Base-by-base conservation (phyloP, 2,888 invertebrate species). In the Tachystola acroxantha region DNA sequence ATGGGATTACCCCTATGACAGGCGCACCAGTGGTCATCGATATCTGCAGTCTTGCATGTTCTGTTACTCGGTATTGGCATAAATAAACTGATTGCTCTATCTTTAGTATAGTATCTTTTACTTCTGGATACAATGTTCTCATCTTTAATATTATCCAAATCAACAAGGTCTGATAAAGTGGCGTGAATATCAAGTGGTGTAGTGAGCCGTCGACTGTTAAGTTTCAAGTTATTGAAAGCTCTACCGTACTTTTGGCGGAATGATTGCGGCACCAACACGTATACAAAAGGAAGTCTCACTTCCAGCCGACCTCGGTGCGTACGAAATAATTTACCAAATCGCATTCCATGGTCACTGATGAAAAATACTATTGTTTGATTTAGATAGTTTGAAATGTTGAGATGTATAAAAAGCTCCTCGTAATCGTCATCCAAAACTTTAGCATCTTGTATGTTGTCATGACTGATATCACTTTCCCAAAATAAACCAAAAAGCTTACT, bases 301-400 rank as follows among this genome's bases (percentile, higher is more conserved):
- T 97, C 96, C 61, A 96, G 86, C 60, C 90, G 86, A 1, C 93
- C 93, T 70, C 95, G 93, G 64, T 92, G 93, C 0, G 95, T 95
- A 35, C 88, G 77, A 3, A 93, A 85, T 46, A 94, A 93, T 3
- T 79, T 80, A 0, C 94, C 95, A 90, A 92, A 94, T 40, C 96
- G 82, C 38, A 94, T 89, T 0, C 96, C 96, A 56, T 96, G 96
- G 63, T 97, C 96, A 64, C 96, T 96, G 84, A 95, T 1, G 2
- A 26, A 10, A 26, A 26, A 26, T 10, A 92, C 42, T 14, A 90
- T 87, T 0, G 93, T 93, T 10, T 89, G 79, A 31, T 93, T 88
- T 12, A 94, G 69, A 32, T 88, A 69, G 0, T 87, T 84, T 0
- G 73, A 58, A 0, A 64, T 38, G n/a, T 88, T 59, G 36, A 92